These are phyloP conservation scores for Gymnopithys bicolor DNA, from an alignment of 2,797 vertebrate species.

Conservation along the genomic window DNA sequence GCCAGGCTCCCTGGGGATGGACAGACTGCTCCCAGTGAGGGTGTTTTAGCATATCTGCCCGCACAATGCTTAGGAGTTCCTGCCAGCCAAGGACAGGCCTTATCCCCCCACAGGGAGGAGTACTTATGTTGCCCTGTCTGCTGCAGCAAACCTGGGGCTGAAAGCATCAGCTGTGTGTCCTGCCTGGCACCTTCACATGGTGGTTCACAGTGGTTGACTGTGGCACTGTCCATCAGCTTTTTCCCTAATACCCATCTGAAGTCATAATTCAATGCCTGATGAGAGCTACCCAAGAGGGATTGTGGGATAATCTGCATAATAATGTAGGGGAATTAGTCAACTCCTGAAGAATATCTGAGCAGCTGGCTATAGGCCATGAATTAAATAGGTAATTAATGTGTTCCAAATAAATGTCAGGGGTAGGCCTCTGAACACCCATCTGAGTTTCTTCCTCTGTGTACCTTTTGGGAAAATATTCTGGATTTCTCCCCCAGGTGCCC, in stretches of 20 bases:
- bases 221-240: background rate
- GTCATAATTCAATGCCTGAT: background rate
- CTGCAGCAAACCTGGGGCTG: background rate
- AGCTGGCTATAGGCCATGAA: constrained; percentile 1
- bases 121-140: background rate
- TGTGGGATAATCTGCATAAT: constrained; percentile 17
- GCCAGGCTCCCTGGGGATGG: background rate
- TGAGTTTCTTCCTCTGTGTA: background rate
- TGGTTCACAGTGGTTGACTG: background rate
- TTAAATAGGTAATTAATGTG: constrained; percentile 38
- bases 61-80: background rate
- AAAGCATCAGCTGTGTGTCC: background rate
- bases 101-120: background rate
- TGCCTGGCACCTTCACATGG: background rate
- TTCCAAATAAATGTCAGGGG: background rate
- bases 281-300: background rate
- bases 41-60: background rate
- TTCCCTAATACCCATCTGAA: background rate
- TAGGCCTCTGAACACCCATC: background rate
- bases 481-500: background rate
- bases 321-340: constrained; percentile 9
- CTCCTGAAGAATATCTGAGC: constrained; percentile 14
- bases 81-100: background rate
- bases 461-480: background rate
- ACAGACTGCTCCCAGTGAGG: background rate